These are phyloP conservation scores for Stegostoma tigrinum DNA, from an alignment of 2,113 vertebrate genomes.

Conservation along the genomic window DNA sequence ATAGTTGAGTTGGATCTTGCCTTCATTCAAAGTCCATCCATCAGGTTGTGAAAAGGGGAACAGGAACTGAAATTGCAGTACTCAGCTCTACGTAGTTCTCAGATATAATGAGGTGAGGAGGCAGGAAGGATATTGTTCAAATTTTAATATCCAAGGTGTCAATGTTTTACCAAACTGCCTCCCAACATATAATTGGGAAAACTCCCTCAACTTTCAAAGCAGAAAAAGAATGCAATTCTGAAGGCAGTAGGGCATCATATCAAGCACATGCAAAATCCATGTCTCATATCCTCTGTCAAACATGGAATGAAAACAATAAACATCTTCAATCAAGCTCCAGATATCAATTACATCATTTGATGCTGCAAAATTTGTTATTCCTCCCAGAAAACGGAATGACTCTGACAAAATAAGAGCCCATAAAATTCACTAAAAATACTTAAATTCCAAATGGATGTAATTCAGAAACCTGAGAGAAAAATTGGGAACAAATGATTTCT, in stretches of 20 bases:
- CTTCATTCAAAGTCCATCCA: not conserved
- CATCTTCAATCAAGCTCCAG: not conserved
- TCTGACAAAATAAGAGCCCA: not conserved
- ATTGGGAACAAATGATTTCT: not conserved
- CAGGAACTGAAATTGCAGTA: not conserved
- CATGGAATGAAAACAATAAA: not conserved
- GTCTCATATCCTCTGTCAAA: not conserved
- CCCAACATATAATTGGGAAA: not conserved
- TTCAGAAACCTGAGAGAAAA: not conserved
- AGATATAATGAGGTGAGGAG: not conserved
- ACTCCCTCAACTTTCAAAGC: not conserved
- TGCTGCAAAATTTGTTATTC: not conserved
- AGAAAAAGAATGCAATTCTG: not conserved
- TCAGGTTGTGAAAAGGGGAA: not conserved
- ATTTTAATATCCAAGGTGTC: not conserved
- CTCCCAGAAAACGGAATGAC: not conserved
- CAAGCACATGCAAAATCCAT: not conserved
- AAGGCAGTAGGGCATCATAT: not conserved
- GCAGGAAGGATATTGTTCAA: not conserved
- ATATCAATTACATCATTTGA: not conserved
- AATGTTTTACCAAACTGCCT: not conserved
- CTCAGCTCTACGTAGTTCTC: not conserved
- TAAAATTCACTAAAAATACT: not conserved
- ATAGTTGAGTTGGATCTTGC: not conserved
- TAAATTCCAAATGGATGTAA: not conserved